Conservation (phyloP, 2,888 invertebrate genomes). For the Drosophila leonis region DNA sequence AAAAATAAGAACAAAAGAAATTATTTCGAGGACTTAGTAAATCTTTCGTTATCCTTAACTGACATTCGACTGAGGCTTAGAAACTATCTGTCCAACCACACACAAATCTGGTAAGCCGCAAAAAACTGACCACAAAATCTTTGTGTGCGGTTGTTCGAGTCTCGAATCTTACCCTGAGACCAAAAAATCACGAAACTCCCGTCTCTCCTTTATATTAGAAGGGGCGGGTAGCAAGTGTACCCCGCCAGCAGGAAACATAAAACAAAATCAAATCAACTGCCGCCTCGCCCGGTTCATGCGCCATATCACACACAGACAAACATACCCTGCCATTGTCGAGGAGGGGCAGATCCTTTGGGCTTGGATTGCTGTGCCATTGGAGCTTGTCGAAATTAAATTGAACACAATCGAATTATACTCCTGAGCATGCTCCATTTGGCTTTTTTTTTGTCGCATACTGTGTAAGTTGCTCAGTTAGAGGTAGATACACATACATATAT, state of each 20-base stretch:
- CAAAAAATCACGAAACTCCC: background rate
- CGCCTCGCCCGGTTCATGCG: constrained; percentile 58
- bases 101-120: constrained; percentile 52
- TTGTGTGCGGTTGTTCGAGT: constrained; percentile 24
- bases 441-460: constrained; percentile 47
- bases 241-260: constrained; percentile 75
- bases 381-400: constrained; percentile 86
- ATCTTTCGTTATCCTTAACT: background rate
- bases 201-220: constrained; percentile 16
- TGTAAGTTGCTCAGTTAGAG: background rate
- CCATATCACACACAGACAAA: constrained; percentile 25
- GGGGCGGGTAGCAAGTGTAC: constrained; percentile 34
- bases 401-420: constrained; percentile 85
- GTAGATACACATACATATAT: too few species aligned
- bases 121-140: constrained; percentile 70
- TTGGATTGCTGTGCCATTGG: constrained; percentile 74
- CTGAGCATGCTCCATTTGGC: constrained; percentile 78
- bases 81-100: constrained; percentile 17
- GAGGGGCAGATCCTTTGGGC: constrained; percentile 50
- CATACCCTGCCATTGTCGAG: background rate
- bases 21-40: too few species aligned
- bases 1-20: too few species aligned
- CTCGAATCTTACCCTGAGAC: constrained; percentile 36
- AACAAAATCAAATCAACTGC: constrained; percentile 78
- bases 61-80: constrained; percentile 2